Percentiles rank a stretch among this genome's conserved stretches.
Evolutionary conservation across 2,797 vertebrate species (phyloP).

Genomic region (Acipenser oxyrinchus): DNA sequence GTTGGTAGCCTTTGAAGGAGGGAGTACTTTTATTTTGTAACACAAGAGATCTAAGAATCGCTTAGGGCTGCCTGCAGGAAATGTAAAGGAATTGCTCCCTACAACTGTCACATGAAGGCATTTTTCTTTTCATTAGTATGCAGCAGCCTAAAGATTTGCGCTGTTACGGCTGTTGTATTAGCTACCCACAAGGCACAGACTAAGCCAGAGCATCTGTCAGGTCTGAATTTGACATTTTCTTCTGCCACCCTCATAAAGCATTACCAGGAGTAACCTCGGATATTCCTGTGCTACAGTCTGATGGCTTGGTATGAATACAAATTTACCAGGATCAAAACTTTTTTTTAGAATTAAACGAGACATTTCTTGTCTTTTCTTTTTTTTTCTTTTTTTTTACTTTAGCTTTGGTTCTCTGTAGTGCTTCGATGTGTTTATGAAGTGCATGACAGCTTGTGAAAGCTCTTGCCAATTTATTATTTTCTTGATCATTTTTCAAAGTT

Average conservation of each 20-base stretch:
- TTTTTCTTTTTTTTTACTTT: too few species aligned
- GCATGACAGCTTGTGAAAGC: too few species aligned
- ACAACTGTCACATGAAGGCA: constrained; percentile 1
- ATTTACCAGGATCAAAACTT: not conserved
- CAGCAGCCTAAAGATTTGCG: constrained; percentile 3
- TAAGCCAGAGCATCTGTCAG: constrained; percentile 11
- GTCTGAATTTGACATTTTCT: constrained; percentile 7
- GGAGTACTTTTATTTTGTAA: not conserved
- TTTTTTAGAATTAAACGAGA: not conserved
- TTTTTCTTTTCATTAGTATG: constrained; percentile 10
- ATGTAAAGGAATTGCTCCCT: not conserved
- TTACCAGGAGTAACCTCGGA: constrained; percentile 12
- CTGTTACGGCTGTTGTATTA: constrained; percentile 4
- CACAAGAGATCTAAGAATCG: not conserved
- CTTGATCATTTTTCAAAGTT: too few species aligned
- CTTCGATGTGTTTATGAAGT: too few species aligned
- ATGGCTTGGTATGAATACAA: constrained; percentile 9
- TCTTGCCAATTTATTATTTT: too few species aligned
- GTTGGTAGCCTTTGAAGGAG: not conserved
- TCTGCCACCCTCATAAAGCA: not conserved
- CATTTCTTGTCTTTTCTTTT: not conserved
- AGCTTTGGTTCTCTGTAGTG: too few species aligned
- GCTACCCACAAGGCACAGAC: constrained; percentile 1
- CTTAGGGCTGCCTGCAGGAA: not conserved
- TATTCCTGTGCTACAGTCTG: not conserved